phyloP scores from a whole-genome alignment of 2,113 vertebrate species.

The Motacilla tschutschensis region DNA sequence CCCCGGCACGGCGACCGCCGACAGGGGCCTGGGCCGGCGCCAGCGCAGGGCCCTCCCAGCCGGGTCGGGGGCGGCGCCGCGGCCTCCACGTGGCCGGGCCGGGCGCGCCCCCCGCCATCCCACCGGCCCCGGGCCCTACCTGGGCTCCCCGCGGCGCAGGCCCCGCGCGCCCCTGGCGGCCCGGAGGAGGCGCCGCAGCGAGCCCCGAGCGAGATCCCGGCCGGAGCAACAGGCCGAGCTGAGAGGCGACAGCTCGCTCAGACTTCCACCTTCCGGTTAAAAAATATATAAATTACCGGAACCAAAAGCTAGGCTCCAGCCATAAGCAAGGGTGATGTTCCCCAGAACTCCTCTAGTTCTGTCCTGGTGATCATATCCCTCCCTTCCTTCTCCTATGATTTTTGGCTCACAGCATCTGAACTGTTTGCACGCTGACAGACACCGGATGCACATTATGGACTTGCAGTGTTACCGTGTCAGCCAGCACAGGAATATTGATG shows the following conservation, averaged over 20 bases:
- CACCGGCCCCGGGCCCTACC: not conserved
- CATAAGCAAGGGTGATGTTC: not conserved
- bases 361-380: not conserved
- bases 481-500: too few relatives aligned
- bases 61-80: not conserved
- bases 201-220: rapidly evolving
- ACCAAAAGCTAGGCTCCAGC: not conserved
- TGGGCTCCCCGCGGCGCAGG: not conserved
- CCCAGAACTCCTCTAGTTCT: not conserved
- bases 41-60: too few relatives aligned
- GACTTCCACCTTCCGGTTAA: not conserved
- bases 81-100: too few relatives aligned
- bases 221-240: rapidly evolving
- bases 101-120: too few relatives aligned
- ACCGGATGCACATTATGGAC: rapidly evolving
- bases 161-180: not conserved
- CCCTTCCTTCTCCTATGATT: not conserved
- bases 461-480: rapidly evolving
- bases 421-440: rapidly evolving
- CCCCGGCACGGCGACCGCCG: too few relatives aligned
- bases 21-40: rapidly evolving
- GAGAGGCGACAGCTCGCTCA: rapidly evolving
- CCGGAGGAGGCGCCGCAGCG: not conserved
- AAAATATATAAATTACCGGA: not conserved
- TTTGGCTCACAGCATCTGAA: not conserved